A percentile compares a stretch with the other conserved stretches of the same genome.
Evolutionary conservation across 2,113 vertebrate species (phyloP).

Genomic region (Emydocephalus ijimae): DNA sequence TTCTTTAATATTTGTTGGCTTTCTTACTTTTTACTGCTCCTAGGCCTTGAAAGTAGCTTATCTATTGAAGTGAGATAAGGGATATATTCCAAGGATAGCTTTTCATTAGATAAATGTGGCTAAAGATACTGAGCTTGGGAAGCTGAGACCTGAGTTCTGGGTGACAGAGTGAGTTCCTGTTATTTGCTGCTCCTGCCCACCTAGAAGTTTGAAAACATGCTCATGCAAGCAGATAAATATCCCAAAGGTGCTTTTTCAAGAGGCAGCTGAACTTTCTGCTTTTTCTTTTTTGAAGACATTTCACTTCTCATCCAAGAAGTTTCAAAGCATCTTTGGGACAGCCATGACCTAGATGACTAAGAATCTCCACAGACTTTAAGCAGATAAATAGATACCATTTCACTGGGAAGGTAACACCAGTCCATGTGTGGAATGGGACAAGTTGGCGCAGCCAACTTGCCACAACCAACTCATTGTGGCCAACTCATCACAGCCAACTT

Average conservation of each 20-base stretch:
- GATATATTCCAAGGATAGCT: not conserved
- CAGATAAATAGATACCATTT: not conserved
- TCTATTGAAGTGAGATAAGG: not conserved
- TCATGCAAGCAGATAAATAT: not conserved
- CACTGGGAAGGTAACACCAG: not conserved
- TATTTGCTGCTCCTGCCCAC: not conserved
- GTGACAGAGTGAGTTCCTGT: not conserved
- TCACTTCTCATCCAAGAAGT: too few relatives aligned
- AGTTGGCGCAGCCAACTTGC: too few relatives aligned
- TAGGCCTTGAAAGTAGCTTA: not conserved
- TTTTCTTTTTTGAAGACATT: too few relatives aligned
- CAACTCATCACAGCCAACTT: too few relatives aligned
- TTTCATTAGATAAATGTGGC: not conserved
- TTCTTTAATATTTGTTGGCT: not conserved
- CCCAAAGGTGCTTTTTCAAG: too few relatives aligned
- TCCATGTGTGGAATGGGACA: not conserved
- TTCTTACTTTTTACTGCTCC: not conserved
- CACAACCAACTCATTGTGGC: too few relatives aligned
- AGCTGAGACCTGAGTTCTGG: not conserved
- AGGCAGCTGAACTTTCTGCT: too few relatives aligned
- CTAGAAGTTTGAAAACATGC: not conserved
- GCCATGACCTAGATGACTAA: too few relatives aligned
- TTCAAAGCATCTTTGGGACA: too few relatives aligned
- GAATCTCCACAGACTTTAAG: too few relatives aligned
- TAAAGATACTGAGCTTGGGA: not conserved